Evolutionary conservation across 2,888 invertebrate species (phyloP), one percentile per base, ranked within the genome.

Genomic region (Lasioglossum vierecki): DNA sequence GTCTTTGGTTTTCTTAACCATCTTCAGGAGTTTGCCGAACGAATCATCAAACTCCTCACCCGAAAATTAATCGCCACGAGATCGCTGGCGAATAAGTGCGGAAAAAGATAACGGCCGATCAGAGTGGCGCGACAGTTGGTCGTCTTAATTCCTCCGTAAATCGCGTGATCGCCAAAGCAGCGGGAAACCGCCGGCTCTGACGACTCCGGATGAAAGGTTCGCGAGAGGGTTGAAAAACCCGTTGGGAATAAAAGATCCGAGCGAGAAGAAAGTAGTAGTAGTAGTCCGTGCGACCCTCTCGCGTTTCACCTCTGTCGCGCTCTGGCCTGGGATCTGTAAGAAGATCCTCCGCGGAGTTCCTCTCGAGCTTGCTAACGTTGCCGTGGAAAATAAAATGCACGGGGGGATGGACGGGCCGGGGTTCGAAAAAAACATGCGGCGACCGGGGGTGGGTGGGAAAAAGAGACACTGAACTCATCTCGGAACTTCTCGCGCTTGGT

Each of bases 401-500:
- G 6, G 53, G 53, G 8, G 22, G 22, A 9, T 3, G n/a, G 9
- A 53, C 53, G 22, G 53, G 9, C 53, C 53, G 22, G 22, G 22
- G 22, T 53, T 53, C 53, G 53, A 76, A 84, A 84, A 30, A 26
- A 30, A 30, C 30, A 35, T 30, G 63, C 15, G 0, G 26, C 11
- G 26, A 5, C 11, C 26, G 8, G 80, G 79, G 75, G 79, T 44
- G 13, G 53, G 46, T 75, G 82, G 77, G 15, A 80, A 71, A 53
- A 70, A 30, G 39, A 26, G 73, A 66, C 73, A 68, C 72, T 84
- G 79, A 78, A 68, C 78, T 89, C 85, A 75, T 89, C 87, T 82
- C 70, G 77, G 83, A 87, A 84, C 83, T 84, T 87, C 83, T 81
- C 80, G 78, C 87, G 80, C 83, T 53, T n/a, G 53, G 53, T 53